Base-by-base conservation (phyloP, 2,797 vertebrate species). In the Channa striata region DNA sequence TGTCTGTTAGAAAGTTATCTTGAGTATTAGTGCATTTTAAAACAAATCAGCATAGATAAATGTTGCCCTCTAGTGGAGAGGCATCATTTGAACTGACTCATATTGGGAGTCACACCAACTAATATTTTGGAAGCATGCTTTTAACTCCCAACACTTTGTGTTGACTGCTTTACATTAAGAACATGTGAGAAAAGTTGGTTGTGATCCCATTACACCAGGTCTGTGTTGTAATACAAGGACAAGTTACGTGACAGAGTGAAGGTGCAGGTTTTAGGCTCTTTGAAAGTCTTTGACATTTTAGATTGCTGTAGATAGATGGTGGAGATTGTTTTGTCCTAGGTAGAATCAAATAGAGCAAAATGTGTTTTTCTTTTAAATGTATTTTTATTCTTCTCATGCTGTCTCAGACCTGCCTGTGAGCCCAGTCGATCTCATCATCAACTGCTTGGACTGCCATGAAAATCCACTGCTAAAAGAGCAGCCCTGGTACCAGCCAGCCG, bases 401-500 rank as follows among this genome's bases (percentile, higher is more conserved):
- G 4, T 30, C 12, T 1, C 89, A 97, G 96, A 97, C 85, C 92
- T 98, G 64, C 96, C 96, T 1, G 87, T 88, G 10, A 96, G 94
- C 59, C 96, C 96, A 0, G 96, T 98, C 11, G 96, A 99, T 88
- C 92, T 98, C 30, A 95, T 97, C 61, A 97, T 98, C 88, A 97
- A 97, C 94, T 98, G 96, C 85, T 90, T 98, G 86, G 96, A 97
- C 92, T 96, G 95, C 74, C 96, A 97, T 0, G 96, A 98, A 73
- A 97, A 96, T 13, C 93, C 92, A 61, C 95, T 96, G 57, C 86
- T 97, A 86, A 87, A 94, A 46, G 95, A 97, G 65, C 96, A 97
- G 82, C 93, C 95, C 1, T 98, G 96, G 96, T 97, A 97, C 91
- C 95, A 94, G 69, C 93, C 95, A 0, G 96, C 95, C 0, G 95